These are phyloP conservation scores for Columba livia DNA, from an alignment of 2,113 vertebrate species.

Conservation along the genomic window DNA sequence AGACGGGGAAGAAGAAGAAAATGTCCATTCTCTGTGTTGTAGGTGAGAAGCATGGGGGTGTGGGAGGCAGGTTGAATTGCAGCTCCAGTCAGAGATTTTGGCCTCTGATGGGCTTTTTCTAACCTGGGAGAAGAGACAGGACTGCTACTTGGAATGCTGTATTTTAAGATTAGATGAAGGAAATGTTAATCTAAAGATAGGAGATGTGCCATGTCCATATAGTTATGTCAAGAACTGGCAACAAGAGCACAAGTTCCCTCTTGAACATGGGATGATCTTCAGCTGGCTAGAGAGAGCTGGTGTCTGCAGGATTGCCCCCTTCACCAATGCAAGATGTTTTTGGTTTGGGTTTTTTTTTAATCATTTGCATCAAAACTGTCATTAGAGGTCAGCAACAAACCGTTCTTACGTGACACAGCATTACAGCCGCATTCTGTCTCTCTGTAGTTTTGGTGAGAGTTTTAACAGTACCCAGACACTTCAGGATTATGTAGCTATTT, in stretches of 20 bases:
- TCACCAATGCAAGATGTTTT: background rate
- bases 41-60: background rate
- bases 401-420: accelerated
- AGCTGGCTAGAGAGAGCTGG: background rate
- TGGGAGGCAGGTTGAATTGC: background rate
- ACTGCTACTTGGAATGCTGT: background rate
- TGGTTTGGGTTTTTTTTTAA: background rate
- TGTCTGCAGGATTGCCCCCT: background rate
- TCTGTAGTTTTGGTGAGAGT: background rate
- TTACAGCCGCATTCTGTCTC: background rate
- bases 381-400: slow-evolving; percentile 25
- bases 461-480: background rate
- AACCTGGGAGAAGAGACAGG: background rate
- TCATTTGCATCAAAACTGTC: background rate
- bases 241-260: background rate
- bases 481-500: accelerated
- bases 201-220: too few relatives aligned
- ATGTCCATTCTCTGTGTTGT: slow-evolving; percentile 38
- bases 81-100: background rate
- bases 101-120: background rate
- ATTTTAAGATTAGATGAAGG: background rate
- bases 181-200: background rate
- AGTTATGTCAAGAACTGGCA: background rate
- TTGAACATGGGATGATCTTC: accelerated
- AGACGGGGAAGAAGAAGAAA: slow-evolving; percentile 49